A percentile compares a stretch with the other conserved stretches of the same genome.
Conservation (phyloP, 2,797 vertebrate genomes). For the Lutjanus argentimaculatus region DNA sequence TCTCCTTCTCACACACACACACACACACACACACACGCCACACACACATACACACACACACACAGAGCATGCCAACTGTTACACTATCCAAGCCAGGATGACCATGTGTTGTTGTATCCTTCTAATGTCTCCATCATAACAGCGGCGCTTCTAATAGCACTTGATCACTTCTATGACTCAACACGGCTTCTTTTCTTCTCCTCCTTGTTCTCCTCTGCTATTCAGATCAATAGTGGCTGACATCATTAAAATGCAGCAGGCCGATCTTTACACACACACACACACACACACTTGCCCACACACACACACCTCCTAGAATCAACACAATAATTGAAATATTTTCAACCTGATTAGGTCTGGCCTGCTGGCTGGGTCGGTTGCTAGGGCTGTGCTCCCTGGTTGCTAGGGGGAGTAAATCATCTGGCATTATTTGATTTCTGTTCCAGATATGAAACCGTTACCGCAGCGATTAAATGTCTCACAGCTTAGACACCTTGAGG, state of each 20-base stretch:
- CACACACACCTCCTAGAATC: slow-evolving; percentile 89
- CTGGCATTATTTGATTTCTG: slow-evolving; percentile 99
- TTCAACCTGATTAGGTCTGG: slow-evolving; percentile 99
- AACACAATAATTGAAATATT: slow-evolving; percentile 99
- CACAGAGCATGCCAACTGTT: slow-evolving; percentile 74
- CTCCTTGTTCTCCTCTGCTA: slow-evolving; percentile 23
- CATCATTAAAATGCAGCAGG: slow-evolving; percentile 56
- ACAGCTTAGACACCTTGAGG: slow-evolving; percentile 97
- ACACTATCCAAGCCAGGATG: slow-evolving; percentile 71
- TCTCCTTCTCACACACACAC: slow-evolving; percentile 23
- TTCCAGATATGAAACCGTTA: slow-evolving; percentile 99
- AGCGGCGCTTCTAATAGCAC: slow-evolving; percentile 55
- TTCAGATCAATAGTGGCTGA: slow-evolving; percentile 49
- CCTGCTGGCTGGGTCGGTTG: slow-evolving; percentile 98
- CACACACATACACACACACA: slow-evolving; percentile 52
- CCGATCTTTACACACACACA: slow-evolving; percentile 16
- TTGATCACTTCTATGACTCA: slow-evolving; percentile 60
- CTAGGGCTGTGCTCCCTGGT: slow-evolving; percentile 99
- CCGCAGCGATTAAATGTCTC: slow-evolving; percentile 99
- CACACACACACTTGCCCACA: slow-evolving; percentile 1
- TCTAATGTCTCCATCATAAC: slow-evolving; percentile 77
- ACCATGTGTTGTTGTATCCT: slow-evolving; percentile 81
- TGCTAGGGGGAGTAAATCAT: slow-evolving; percentile 99
- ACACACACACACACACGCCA: slow-evolving; percentile 37
- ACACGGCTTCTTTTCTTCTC: slow-evolving; percentile 7